These are phyloP conservation scores for Syngnathus rostellatus DNA, from an alignment of 2,797 vertebrate genomes.

Conservation along the genomic window DNA sequence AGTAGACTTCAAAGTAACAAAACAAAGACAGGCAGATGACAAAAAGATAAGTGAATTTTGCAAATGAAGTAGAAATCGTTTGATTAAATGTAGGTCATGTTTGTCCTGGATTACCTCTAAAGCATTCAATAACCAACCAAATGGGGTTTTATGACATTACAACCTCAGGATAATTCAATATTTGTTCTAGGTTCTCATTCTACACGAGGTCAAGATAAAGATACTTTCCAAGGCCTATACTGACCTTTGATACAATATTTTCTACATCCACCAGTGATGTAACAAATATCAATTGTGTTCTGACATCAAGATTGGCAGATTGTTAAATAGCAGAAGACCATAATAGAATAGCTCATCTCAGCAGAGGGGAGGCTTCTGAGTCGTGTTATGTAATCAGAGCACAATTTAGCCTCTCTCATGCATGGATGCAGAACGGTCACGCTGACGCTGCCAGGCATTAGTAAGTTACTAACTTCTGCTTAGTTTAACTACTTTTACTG, in stretches of 20 bases:
- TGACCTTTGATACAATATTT: constrained; percentile 3
- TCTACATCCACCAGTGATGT: background rate
- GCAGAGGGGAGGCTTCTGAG: background rate
- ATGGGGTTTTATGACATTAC: constrained; percentile 7
- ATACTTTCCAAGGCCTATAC: background rate
- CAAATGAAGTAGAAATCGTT: background rate
- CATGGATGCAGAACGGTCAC: constrained; percentile 11
- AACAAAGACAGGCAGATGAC: background rate
- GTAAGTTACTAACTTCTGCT: constrained; percentile 49
- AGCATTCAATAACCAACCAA: background rate
- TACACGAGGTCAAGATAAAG: constrained; percentile 1
- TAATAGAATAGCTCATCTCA: background rate
- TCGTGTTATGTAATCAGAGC: constrained; percentile 3
- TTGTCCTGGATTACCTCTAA: background rate
- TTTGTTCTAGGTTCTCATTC: constrained; percentile 4
- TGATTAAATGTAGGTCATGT: constrained; percentile 4
- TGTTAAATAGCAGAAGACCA: background rate
- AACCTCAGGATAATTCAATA: constrained; percentile 4
- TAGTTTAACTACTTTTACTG: constrained; percentile 48
- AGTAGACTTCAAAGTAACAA: too few species aligned
- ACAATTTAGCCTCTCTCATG: constrained; percentile 11
- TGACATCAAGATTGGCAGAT: background rate
- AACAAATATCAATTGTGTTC: background rate
- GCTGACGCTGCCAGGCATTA: constrained; percentile 31
- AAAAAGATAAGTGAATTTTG: background rate